These are phyloP conservation scores for Trialeurodes vaporariorum DNA, from an alignment of 1,140 invertebrate genomes.

Conservation along the genomic window DNA sequence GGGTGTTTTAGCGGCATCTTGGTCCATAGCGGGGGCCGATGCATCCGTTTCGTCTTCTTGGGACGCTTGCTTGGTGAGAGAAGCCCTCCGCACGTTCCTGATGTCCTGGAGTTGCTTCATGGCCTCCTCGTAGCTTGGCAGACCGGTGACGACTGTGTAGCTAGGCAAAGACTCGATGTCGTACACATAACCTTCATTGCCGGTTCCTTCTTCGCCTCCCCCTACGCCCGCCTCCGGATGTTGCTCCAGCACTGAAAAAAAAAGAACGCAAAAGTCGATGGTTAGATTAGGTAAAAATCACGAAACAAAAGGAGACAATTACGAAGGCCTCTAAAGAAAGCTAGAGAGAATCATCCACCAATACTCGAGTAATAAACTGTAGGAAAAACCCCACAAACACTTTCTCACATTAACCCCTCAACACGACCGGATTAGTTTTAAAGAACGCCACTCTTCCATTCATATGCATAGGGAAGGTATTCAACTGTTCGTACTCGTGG, in stretches of 20 bases:
- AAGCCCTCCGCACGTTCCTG: background rate
- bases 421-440: too few species aligned
- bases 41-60: background rate
- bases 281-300: too few species aligned
- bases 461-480: too few species aligned
- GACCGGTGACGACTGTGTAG: conserved; percentile 47
- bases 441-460: too few species aligned
- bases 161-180: conserved; percentile 43
- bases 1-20: background rate
- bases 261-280: conserved; percentile 21
- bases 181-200: conserved; percentile 26
- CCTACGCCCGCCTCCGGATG: conserved; percentile 17
- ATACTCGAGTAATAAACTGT: too few species aligned
- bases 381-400: too few species aligned
- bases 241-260: conserved; percentile 25
- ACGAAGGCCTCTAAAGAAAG: too few species aligned
- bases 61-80: background rate
- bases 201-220: too few species aligned
- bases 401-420: too few species aligned
- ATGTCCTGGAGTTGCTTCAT: conserved; percentile 32
- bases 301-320: too few species aligned
- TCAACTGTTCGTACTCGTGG: too few species aligned
- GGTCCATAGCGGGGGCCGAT: background rate
- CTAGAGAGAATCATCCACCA: too few species aligned
- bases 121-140: conserved; percentile 48